Conservation (phyloP, 2,113 vertebrate species). For the Stegastes partitus region DNA sequence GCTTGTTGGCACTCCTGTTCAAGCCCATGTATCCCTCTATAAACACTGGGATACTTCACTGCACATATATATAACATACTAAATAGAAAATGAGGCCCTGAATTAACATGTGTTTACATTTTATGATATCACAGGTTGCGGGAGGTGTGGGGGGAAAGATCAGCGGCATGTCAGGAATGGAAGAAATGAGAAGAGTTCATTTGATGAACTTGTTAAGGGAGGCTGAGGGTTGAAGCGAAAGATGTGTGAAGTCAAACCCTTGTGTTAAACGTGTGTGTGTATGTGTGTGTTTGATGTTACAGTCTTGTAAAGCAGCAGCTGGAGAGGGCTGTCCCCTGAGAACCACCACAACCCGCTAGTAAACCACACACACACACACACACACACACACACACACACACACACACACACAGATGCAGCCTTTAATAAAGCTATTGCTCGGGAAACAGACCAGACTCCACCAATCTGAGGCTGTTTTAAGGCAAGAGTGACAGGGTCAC, state of each 20-base stretch:
- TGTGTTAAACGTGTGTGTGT: conserved; percentile 63
- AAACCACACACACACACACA: conserved; percentile 68
- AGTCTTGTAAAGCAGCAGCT: conserved; percentile 83
- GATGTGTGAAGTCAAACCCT: conserved; percentile 69
- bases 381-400: conserved; percentile 42
- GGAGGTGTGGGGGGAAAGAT: conserved; percentile 32
- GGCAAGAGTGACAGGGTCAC: conserved; percentile 61
- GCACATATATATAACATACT: background rate
- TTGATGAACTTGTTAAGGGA: conserved; percentile 74
- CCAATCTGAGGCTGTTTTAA: conserved; percentile 57
- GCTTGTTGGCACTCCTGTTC: background rate
- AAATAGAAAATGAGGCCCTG: background rate
- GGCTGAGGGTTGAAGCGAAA: conserved; percentile 59
- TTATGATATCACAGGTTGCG: background rate
- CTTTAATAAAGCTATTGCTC: conserved; percentile 80
- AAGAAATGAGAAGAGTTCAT: conserved; percentile 64
- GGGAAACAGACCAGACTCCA: conserved; percentile 70
- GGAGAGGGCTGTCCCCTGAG: conserved; percentile 78
- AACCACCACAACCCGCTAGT: conserved; percentile 76
- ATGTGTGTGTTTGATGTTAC: conserved; percentile 81
- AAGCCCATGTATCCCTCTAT: background rate
- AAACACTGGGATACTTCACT: background rate
- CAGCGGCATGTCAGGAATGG: conserved; percentile 20
- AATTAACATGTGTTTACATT: background rate
- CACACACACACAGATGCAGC: conserved; percentile 52